Evolutionary conservation across 2,888 invertebrate species (phyloP).

Genomic region (Germaria angustata): DNA sequence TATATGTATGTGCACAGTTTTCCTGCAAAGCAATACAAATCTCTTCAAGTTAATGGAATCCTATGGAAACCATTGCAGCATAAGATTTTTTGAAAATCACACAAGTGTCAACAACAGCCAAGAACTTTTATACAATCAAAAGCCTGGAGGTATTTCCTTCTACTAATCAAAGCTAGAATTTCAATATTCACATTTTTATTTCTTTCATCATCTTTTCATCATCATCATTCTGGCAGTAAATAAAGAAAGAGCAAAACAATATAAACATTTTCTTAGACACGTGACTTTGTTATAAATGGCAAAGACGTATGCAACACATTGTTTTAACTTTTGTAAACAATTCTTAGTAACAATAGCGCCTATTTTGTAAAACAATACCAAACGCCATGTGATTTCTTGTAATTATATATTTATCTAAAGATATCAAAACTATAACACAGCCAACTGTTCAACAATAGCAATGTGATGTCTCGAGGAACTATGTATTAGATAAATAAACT

Average conservation of each 20-base stretch:
- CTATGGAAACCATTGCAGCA: too few species aligned
- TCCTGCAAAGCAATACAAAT: too few species aligned
- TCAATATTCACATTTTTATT: slow-evolving; percentile 29
- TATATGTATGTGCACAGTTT: too few species aligned
- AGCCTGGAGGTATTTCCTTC: neutral
- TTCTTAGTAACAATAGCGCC: neutral
- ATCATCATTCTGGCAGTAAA: neutral
- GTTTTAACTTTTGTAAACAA: neutral
- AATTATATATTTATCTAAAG: neutral
- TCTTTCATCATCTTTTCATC: too few species aligned
- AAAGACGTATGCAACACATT: neutral
- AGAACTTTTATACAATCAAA: neutral
- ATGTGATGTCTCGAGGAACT: too few species aligned
- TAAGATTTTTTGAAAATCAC: too few species aligned
- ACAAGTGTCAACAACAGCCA: neutral
- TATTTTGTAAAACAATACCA: neutral
- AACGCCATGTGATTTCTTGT: neutral
- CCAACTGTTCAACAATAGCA: neutral
- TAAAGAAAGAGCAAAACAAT: neutral
- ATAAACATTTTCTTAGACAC: neutral
- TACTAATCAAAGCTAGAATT: neutral
- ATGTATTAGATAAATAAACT: too few species aligned
- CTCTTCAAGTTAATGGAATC: too few species aligned
- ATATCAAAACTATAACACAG: neutral
- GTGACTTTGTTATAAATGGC: neutral